Evolutionary conservation across 2,888 invertebrate genomes (phyloP).

Genomic region (Noctua comes): DNA sequence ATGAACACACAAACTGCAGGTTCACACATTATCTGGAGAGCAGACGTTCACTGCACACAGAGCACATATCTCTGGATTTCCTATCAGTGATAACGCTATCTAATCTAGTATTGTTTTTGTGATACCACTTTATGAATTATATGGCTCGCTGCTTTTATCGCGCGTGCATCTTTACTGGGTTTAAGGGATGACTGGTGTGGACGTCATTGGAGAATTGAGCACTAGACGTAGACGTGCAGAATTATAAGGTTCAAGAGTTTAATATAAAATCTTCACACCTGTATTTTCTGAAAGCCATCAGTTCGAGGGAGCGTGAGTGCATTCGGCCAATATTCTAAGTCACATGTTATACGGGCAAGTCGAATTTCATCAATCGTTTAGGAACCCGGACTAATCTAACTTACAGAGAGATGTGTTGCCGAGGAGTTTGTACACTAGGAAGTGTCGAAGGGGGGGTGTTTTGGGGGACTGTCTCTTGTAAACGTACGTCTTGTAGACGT

Average conservation of each 20-base stretch:
- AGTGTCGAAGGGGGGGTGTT: too few species aligned
- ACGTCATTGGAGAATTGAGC: constrained; percentile 22
- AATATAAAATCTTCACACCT: background rate
- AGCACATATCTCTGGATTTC: constrained; percentile 38
- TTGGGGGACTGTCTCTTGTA: too few species aligned
- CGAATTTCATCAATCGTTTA: background rate
- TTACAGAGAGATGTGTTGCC: too few species aligned
- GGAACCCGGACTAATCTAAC: too few species aligned
- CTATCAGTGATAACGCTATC: constrained; percentile 58
- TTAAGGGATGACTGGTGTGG: constrained; percentile 7
- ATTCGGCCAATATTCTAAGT: background rate
- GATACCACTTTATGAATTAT: constrained; percentile 53
- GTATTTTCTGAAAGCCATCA: background rate
- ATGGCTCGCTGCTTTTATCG: constrained; percentile 29
- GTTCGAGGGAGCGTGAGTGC: background rate
- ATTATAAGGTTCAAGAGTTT: background rate
- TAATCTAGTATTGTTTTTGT: constrained; percentile 61
- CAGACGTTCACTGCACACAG: constrained; percentile 36
- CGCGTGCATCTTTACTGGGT: constrained; percentile 37
- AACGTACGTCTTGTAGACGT: too few species aligned
- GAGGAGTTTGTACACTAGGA: too few species aligned
- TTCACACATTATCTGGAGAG: constrained; percentile 33
- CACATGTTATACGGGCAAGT: background rate
- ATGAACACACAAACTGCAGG: constrained; percentile 30
- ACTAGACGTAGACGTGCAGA: background rate